Conservation (phyloP, 2,113 vertebrate genomes). For the Tauraco erythrolophus region DNA sequence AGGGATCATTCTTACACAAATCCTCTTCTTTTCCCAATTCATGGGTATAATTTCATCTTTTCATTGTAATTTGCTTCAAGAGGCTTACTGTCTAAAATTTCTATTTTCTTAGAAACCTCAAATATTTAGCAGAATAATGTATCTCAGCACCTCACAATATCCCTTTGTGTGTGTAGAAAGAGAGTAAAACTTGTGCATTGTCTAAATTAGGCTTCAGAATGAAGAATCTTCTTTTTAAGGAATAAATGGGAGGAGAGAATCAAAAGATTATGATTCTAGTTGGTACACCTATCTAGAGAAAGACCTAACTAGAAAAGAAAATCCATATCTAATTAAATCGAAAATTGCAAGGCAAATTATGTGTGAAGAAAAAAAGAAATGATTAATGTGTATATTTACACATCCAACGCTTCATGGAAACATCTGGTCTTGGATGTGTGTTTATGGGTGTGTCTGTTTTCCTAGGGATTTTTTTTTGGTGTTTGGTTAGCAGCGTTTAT, state of each 20-base stretch:
- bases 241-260: constrained; percentile 31
- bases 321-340: constrained; percentile 66
- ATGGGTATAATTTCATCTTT: background rate
- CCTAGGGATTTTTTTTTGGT: background rate
- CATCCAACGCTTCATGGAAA: constrained; percentile 54
- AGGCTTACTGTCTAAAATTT: background rate
- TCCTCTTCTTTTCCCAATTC: background rate
- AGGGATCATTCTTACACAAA: background rate
- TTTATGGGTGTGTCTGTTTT: background rate
- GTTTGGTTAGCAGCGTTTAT: background rate
- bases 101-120: background rate
- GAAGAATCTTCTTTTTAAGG: constrained; percentile 26
- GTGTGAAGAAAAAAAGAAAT: constrained; percentile 5
- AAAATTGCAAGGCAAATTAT: constrained; percentile 45
- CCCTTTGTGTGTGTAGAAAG: background rate
- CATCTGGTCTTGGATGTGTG: constrained; percentile 5
- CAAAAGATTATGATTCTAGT: constrained; percentile 45
- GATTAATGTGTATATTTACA: constrained; percentile 3
- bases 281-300: constrained; percentile 16
- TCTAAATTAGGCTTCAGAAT: constrained; percentile 43
- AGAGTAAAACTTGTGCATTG: background rate
- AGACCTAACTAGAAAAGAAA: constrained; percentile 50
- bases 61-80: background rate
- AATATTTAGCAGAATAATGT: constrained; percentile 3
- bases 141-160: background rate